These are phyloP conservation scores for Hyperoplus immaculatus DNA, from an alignment of 2,797 vertebrate species.

Conservation along the genomic window DNA sequence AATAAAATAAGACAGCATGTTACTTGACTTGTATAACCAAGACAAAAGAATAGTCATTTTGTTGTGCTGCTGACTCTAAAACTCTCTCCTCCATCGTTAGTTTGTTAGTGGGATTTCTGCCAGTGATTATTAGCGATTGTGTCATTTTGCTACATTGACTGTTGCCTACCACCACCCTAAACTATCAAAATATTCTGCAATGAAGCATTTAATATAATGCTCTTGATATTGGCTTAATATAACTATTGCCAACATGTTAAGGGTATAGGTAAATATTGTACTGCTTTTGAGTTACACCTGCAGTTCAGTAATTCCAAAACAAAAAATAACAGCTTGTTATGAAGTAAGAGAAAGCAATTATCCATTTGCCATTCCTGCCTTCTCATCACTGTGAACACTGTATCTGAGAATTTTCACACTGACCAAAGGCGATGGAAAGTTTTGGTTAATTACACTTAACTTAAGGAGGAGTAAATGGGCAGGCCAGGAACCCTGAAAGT, in stretches of 20 bases:
- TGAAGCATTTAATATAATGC: slow-evolving; percentile 10
- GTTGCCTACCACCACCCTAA: not conserved
- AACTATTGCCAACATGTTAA: not conserved
- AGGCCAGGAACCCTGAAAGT: not conserved
- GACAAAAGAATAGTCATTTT: not conserved
- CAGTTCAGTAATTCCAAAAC: not conserved
- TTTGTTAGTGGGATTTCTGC: slow-evolving; percentile 11
- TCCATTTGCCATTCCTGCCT: not conserved
- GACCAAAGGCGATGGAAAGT: not conserved
- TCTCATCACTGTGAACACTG: not conserved
- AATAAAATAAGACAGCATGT: not conserved
- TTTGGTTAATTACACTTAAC: slow-evolving; percentile 6
- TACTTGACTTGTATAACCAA: not conserved
- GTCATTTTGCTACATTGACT: slow-evolving; percentile 3
- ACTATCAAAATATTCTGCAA: not conserved
- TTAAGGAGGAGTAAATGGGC: not conserved
- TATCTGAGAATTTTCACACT: not conserved
- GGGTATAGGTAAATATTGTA: not conserved
- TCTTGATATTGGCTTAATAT: not conserved
- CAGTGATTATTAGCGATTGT: not conserved
- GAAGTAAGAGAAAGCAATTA: not conserved
- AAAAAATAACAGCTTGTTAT: not conserved
- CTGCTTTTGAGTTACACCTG: not conserved
- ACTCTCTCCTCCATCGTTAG: not conserved
- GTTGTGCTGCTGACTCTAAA: not conserved